Percentiles rank a stretch among this genome's conserved stretches.
Evolutionary conservation across 1,140 invertebrate species (phyloP).

Genomic region (Octopus sinensis): DNA sequence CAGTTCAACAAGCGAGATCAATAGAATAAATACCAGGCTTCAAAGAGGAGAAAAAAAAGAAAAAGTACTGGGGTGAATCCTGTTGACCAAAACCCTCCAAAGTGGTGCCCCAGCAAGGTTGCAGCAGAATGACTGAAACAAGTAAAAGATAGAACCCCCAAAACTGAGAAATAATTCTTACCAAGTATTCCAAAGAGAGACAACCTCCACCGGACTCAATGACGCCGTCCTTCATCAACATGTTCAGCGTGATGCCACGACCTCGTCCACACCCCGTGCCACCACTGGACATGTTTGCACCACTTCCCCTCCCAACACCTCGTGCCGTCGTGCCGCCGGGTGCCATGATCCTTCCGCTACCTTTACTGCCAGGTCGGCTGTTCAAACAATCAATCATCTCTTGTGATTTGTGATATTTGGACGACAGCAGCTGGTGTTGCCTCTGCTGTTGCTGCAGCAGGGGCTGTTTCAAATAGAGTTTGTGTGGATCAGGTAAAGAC

Average conservation of each 20-base stretch:
- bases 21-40: too few relatives aligned
- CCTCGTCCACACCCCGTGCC: conserved; percentile 56
- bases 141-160: background rate
- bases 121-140: too few relatives aligned
- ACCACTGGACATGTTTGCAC: background rate
- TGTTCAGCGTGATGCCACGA: conserved; percentile 78
- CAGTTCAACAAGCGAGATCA: too few relatives aligned
- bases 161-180: conserved; percentile 48
- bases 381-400: too few relatives aligned
- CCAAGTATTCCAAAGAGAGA: conserved; percentile 85
- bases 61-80: too few relatives aligned
- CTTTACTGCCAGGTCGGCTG: too few relatives aligned
- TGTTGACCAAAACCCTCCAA: too few relatives aligned
- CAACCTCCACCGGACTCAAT: conserved; percentile 75
- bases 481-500: background rate
- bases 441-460: background rate
- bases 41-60: too few relatives aligned
- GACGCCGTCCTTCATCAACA: conserved; percentile 76
- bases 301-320: background rate
- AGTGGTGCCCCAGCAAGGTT: too few relatives aligned
- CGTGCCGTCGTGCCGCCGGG: background rate
- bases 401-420: too few relatives aligned
- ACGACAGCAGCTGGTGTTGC: too few relatives aligned
- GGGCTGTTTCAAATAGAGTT: background rate
- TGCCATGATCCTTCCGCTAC: too few relatives aligned